Percentiles rank a stretch among this genome's conserved stretches.
phyloP scores from a whole-genome alignment of 2,797 vertebrate genomes.

The Pangasius larnaudii region DNA sequence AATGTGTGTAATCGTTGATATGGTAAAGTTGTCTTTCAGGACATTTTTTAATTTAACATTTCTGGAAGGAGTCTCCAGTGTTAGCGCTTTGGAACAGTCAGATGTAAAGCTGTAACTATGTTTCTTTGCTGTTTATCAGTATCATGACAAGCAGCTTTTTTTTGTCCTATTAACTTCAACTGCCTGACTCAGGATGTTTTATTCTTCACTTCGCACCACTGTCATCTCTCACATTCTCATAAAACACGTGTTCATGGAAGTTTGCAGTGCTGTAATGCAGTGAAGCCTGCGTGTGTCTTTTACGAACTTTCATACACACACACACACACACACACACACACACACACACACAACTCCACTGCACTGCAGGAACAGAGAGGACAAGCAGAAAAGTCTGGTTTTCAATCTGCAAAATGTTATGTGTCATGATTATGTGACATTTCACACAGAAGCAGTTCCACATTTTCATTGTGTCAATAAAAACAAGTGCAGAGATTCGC shows the following conservation, averaged over 20 bases:
- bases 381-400: not conserved
- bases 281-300: too few species aligned
- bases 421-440: not conserved
- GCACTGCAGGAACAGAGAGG: not conserved
- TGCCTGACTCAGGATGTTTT: not conserved
- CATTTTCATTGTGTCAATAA: not conserved
- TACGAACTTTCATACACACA: too few species aligned
- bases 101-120: not conserved
- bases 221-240: not conserved
- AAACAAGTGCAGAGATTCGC: not conserved
- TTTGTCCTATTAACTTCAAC: not conserved
- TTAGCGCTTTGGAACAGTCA: not conserved
- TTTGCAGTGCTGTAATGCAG: not conserved
- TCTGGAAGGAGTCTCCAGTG: not conserved
- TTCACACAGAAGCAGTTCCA: not conserved
- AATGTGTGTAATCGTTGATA: too few species aligned
- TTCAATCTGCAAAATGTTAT: not conserved
- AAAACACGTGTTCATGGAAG: not conserved
- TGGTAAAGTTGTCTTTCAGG: not conserved
- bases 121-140: not conserved
- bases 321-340: not conserved
- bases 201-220: not conserved
- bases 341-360: not conserved
- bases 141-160: not conserved
- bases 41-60: not conserved